A percentile compares a stretch with the other conserved stretches of the same genome.
Evolutionary conservation across 2,797 vertebrate genomes (phyloP).

Genomic region (Aplochiton taeniatus): DNA sequence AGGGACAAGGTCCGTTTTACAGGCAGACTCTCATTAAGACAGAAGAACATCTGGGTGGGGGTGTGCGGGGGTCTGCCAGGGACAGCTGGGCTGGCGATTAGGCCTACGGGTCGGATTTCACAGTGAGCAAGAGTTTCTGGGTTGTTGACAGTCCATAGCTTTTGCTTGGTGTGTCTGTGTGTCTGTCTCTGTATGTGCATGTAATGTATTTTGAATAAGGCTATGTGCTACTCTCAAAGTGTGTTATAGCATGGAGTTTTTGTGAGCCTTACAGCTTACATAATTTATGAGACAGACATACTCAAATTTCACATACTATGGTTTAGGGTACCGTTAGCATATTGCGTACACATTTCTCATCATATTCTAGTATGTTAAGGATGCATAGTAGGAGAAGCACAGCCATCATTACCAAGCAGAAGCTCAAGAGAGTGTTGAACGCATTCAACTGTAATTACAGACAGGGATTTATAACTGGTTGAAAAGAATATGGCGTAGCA

Average conservation of each 20-base stretch:
- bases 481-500: background rate
- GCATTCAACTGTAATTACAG: constrained; percentile 1
- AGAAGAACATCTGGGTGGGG: constrained; percentile 8
- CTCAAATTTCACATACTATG: too few species aligned
- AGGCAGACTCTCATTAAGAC: constrained; percentile 11
- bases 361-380: background rate
- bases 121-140: too few species aligned
- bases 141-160: background rate
- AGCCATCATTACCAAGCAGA: background rate
- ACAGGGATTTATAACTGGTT: background rate
- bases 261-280: too few species aligned
- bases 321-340: too few species aligned
- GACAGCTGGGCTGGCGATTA: background rate
- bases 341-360: background rate
- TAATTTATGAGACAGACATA: background rate
- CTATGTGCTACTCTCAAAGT: too few species aligned
- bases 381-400: background rate
- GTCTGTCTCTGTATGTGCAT: background rate
- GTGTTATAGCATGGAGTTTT: too few species aligned
- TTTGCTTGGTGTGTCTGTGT: background rate
- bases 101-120: constrained; percentile 1
- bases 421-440: background rate
- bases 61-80: background rate
- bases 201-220: too few species aligned
- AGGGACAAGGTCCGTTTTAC: background rate